Evolutionary conservation across 2,797 vertebrate species (phyloP), one percentile per base, ranked within the genome.

Genomic region (Luscinia megarhynchos): DNA sequence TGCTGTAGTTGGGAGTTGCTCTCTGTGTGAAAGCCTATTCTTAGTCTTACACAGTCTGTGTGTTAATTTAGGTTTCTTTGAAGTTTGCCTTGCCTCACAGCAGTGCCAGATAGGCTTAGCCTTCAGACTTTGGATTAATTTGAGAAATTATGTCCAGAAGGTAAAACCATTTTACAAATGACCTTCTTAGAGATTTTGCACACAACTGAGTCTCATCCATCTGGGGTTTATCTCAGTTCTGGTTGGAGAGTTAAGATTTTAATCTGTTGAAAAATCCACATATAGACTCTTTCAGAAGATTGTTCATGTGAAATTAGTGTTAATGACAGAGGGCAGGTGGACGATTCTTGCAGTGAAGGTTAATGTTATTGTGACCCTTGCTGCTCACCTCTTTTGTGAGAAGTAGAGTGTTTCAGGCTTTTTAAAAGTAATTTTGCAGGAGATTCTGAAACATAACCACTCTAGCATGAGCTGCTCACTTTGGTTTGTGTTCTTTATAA

Each of bases 251-350:
- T 80, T 88, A 85, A 88, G 83, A 75, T 93, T 86, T 91, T 93
- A 86, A 84, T 94, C 78, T 96, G 46, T 90, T 90, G 83, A 69
- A 94, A 96, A 94, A 89, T 89, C 66, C 62, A 75, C 58, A 18
- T 74, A 36, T 43, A 80, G 68, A 32, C 38, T 89, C 45, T 61
- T 92, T 73, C 64, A 83, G 78, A 85, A 87, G 72, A 20, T 66
- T 85, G 17, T 68, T 91, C 1, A 15, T 75, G 63, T 67, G 68
- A 89, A 93, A 89, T 85, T 26, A 83, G 26, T 73, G 41, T 93
- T 95, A 74, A 94, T 89, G 59, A 80, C 64, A 75, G 70, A 74
- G 38, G 34, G 32, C 43, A 61, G 40, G 61, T 84, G 27, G 38
- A 92, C 80, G 68, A 85, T 86, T 72, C 41, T 57, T 93, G 41